Evolutionary conservation across 2,888 invertebrate species (phyloP).

Genomic region (Heteropelma amictum): DNA sequence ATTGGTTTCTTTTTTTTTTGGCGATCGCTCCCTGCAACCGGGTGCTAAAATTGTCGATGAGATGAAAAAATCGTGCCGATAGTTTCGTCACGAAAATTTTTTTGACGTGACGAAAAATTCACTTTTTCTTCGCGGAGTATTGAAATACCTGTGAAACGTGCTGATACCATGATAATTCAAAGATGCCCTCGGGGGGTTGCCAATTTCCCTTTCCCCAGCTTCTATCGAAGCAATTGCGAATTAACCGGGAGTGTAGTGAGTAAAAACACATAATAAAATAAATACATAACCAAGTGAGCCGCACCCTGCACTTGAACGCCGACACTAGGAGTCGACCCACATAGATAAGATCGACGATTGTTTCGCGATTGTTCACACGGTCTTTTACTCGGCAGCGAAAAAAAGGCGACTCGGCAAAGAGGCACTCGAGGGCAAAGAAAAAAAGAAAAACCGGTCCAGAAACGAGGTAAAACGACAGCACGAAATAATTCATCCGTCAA

Average conservation of each 20-base stretch:
- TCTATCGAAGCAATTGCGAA: slow-evolving; percentile 57
- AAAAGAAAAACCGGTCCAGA: no score
- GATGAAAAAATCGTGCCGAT: background rate
- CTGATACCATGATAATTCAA: background rate
- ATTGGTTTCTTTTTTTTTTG: no score
- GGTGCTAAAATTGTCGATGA: background rate
- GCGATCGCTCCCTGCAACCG: slow-evolving; percentile 64
- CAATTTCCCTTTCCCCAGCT: slow-evolving; percentile 4
- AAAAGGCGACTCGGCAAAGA: slow-evolving; percentile 8
- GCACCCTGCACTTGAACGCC: slow-evolving; percentile 66
- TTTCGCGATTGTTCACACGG: slow-evolving; percentile 65
- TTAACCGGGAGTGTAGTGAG: no score
- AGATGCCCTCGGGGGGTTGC: slow-evolving; percentile 6
- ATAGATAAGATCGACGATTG: slow-evolving; percentile 69
- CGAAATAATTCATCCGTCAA: slow-evolving; percentile 29
- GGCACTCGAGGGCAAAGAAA: background rate
- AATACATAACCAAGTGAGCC: no score
- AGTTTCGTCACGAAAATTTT: no score
- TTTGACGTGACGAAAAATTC: no score
- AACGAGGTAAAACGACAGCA: slow-evolving; percentile 31
- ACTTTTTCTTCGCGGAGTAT: background rate
- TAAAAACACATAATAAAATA: no score
- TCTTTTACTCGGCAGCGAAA: background rate
- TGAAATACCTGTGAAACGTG: slow-evolving; percentile 6
- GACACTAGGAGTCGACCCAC: slow-evolving; percentile 69